Conservation (phyloP, 1,140 invertebrate species). For the Pseudoatta argentina region DNA sequence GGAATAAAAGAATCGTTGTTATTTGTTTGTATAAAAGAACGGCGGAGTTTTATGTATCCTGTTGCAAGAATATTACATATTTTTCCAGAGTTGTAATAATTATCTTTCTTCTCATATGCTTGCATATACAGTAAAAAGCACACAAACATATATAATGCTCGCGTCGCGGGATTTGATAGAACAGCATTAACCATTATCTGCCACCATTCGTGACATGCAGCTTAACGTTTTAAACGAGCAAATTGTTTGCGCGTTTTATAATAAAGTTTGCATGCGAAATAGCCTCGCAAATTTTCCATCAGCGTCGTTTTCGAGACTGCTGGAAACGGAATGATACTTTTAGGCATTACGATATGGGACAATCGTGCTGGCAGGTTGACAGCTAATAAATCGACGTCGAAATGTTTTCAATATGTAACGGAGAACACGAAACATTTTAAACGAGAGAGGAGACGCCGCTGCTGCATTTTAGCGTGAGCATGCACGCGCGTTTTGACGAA, state of each 20-base stretch:
- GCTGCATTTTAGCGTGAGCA: slow-evolving; percentile 5
- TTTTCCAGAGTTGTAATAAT: background rate
- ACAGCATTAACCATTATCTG: slow-evolving; percentile 38
- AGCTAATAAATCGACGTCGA: slow-evolving; percentile 61
- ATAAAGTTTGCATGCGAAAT: slow-evolving; percentile 40
- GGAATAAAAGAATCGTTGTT: background rate
- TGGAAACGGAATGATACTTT: slow-evolving; percentile 50
- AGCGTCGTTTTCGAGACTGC: slow-evolving; percentile 15
- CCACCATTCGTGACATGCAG: slow-evolving; percentile 2
- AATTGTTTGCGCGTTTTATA: slow-evolving; percentile 48
- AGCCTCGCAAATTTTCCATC: slow-evolving; percentile 42
- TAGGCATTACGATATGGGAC: slow-evolving; percentile 52
- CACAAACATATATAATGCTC: background rate
- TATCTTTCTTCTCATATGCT: background rate
- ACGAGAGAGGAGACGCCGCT: background rate
- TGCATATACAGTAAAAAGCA: background rate
- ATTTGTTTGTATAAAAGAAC: slow-evolving; percentile 3
- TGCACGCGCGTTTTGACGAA: slow-evolving; percentile 45
- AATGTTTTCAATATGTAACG: slow-evolving; percentile 63
- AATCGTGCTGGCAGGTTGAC: slow-evolving; percentile 61
- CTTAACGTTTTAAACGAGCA: slow-evolving; percentile 32
- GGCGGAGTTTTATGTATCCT: background rate
- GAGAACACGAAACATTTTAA: slow-evolving; percentile 62
- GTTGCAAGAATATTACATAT: background rate
- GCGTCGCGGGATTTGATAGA: background rate